Conservation (phyloP, 1,140 invertebrate species). For the Panagrolaimus sp. region DNA sequence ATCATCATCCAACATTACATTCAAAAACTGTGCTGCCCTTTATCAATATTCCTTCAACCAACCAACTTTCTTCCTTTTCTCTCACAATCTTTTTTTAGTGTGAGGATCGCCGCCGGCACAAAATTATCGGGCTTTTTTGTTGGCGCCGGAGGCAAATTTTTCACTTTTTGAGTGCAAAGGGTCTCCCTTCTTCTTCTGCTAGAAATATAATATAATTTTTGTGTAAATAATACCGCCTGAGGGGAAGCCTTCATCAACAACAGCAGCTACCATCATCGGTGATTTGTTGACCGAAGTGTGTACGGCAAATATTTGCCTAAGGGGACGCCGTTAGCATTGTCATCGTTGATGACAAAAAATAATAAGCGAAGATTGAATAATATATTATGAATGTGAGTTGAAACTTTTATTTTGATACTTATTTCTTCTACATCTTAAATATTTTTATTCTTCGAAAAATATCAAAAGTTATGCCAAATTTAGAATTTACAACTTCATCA, state of each 20-base stretch:
- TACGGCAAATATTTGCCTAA: constrained; percentile 2
- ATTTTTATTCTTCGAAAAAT: too few species aligned
- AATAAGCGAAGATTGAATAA: background rate
- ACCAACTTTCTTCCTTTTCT: background rate
- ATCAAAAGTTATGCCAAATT: background rate
- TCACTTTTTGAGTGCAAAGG: background rate
- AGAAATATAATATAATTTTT: too few species aligned
- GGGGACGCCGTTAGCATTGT: constrained; percentile 15
- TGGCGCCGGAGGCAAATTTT: constrained; percentile 13
- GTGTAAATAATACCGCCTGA: too few species aligned
- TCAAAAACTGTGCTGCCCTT: background rate
- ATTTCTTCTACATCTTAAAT: too few species aligned
- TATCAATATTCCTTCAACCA: background rate
- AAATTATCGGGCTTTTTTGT: background rate
- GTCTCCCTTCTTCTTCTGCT: background rate
- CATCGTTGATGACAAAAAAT: background rate
- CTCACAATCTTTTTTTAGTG: background rate
- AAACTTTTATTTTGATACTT: too few species aligned
- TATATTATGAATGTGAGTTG: constrained; percentile 10
- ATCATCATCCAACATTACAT: too few species aligned
- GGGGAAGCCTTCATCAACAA: too few species aligned
- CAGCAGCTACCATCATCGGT: too few species aligned
- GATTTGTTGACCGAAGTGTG: too few species aligned
- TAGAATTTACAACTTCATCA: constrained; percentile 11
- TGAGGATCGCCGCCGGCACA: constrained; percentile 16